Evolutionary conservation across 2,113 vertebrate species (phyloP), one percentile per base, ranked within the genome.

Genomic region (Odobenus rosmarus): DNA sequence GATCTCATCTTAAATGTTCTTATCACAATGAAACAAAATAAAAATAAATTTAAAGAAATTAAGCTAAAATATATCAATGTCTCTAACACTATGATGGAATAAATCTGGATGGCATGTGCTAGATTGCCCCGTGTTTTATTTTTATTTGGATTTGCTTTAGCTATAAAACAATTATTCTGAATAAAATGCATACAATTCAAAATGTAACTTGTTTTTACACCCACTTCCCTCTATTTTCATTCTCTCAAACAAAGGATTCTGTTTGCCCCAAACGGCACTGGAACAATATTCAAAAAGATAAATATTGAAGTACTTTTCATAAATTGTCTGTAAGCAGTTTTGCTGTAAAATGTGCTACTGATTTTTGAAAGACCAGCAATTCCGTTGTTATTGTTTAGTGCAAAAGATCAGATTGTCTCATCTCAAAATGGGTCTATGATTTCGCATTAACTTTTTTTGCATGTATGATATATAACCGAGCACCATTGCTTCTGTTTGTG

Each of bases 121-220:
- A 74, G 28, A 53, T 64, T 57, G 16, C 62, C 19, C 14, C n/a
- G 10, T 84, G 46, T 23, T 88, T 94, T 82, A n/a, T 81, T 62
- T 96, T 83, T 84, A 84, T 81, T 94, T 82, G 14, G 1, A 69
- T 83, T 88, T 82, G 28, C 57, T 88, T 94, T 88, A 77, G 76
- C 91, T 96, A 6, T 79, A 69, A 96, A 84, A 72, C 6, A 49
- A 21, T 39, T 90, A 9, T n/a, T 61, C 46, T 64, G 26, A 96
- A 87, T 91, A 91, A 94, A 97, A 84, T 55, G 7, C 51, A 82
- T 79, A 42, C 18, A 79, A n/a, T 67, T 88, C 72, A 97, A 91
- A 97, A 74, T 61, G 64, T 46, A n/a, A 88, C 31, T 82, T 76
- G 10, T 19, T 39, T 76, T 88, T 67, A 61, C 0, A 76, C 19